Conservation (phyloP, 2,797 vertebrate genomes). For the Sylvilagus floridanus region DNA sequence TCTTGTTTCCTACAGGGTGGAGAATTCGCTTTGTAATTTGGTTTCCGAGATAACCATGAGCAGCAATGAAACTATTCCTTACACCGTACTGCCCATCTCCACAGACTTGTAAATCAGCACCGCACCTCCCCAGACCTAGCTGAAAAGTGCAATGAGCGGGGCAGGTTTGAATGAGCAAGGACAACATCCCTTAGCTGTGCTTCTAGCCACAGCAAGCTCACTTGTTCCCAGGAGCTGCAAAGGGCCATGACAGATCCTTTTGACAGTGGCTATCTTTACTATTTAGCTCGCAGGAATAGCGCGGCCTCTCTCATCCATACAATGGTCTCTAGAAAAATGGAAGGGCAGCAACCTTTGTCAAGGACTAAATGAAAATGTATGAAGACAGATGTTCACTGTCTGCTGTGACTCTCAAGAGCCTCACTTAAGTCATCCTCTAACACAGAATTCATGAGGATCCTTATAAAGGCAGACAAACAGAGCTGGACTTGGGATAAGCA, state of each 20-base stretch:
- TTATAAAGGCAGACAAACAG: conserved; percentile 45
- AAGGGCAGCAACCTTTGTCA: conserved; percentile 68
- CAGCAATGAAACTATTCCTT: conserved; percentile 72
- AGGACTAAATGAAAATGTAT: conserved; percentile 73
- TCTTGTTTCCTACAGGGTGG: conserved; percentile 71
- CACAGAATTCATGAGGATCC: conserved; percentile 31
- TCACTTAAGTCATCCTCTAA: conserved; percentile 45
- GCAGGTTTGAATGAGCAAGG: conserved; percentile 66
- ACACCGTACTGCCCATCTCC: conserved; percentile 40
- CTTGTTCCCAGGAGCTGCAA: conserved; percentile 79
- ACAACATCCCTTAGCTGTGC: conserved; percentile 60
- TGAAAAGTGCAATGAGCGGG: conserved; percentile 68
- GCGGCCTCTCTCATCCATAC: conserved; percentile 43
- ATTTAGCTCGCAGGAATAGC: conserved; percentile 71
- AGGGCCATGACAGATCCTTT: conserved; percentile 82
- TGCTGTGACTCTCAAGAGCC: conserved; percentile 40
- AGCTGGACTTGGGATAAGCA: background rate
- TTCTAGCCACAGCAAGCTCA: conserved; percentile 53
- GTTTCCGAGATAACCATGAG: conserved; percentile 67
- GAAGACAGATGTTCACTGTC: conserved; percentile 74
- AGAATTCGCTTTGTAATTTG: conserved; percentile 73
- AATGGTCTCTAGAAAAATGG: conserved; percentile 65
- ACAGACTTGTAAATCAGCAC: conserved; percentile 58
- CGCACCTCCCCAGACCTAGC: conserved; percentile 16
- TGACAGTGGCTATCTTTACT: conserved; percentile 78